phyloP scores from a whole-genome alignment of 2,888 invertebrate genomes.

The Muschampia plurimacula region DNA sequence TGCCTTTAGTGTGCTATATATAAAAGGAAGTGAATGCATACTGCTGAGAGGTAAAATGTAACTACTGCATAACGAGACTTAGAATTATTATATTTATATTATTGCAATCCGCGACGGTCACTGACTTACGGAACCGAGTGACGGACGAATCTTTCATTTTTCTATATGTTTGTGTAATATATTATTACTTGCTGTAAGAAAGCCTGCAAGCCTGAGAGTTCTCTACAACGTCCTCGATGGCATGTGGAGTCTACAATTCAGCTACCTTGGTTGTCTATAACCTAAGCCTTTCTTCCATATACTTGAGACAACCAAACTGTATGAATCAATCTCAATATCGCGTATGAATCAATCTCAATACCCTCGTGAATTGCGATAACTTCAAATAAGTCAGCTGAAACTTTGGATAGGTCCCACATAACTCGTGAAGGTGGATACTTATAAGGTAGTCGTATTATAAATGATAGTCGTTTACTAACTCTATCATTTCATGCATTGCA shows the following conservation, averaged over 20 bases:
- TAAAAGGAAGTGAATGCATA: background rate
- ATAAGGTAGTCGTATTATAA: constrained; percentile 7
- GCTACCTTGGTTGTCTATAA: too few relatives aligned
- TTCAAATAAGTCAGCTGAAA: background rate
- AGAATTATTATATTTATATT: background rate
- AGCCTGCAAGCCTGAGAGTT: too few relatives aligned
- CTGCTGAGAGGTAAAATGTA: background rate
- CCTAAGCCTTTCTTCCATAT: too few relatives aligned
- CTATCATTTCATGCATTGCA: constrained; percentile 35
- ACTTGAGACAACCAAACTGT: too few relatives aligned
- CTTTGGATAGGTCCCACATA: background rate
- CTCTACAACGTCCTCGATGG: too few relatives aligned
- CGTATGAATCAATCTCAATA: background rate
- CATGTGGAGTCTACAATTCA: too few relatives aligned
- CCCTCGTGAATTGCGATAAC: constrained; percentile 1
- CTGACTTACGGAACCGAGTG: too few relatives aligned
- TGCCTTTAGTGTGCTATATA: constrained; percentile 27
- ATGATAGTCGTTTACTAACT: constrained; percentile 16
- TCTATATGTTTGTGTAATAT: too few relatives aligned
- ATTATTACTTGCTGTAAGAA: too few relatives aligned
- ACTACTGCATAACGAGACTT: background rate
- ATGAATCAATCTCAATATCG: too few relatives aligned
- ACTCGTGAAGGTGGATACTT: constrained; percentile 7
- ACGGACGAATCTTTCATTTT: too few relatives aligned
- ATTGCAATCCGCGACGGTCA: background rate